A percentile compares a stretch with the other conserved stretches of the same genome.
Evolutionary conservation across 1,140 invertebrate species (phyloP).

Genomic region (Plectrocnemia conspersa): DNA sequence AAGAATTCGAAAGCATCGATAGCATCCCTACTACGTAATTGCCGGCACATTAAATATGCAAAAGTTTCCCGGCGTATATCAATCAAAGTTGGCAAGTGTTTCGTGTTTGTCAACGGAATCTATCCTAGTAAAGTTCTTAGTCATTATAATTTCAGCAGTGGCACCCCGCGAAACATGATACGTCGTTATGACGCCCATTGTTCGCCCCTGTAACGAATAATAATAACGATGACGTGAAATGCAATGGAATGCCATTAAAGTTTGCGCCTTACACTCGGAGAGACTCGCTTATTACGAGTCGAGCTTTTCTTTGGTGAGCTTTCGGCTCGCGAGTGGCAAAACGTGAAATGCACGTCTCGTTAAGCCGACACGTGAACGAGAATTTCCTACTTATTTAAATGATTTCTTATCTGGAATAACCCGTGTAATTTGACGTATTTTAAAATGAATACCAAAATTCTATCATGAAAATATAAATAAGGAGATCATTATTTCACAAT

Average conservation of each 20-base stretch:
- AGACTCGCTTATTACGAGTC: not conserved
- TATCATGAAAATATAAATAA: too few species aligned
- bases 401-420: too few species aligned
- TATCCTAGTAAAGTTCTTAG: not conserved
- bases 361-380: too few species aligned
- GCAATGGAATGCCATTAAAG: not conserved
- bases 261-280: not conserved
- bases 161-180: slow-evolving; percentile 2
- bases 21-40: too few species aligned
- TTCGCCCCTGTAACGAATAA: too few species aligned
- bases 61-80: not conserved
- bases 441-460: too few species aligned
- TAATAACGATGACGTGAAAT: not conserved
- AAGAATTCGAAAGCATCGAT: too few species aligned
- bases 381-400: too few species aligned
- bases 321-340: too few species aligned
- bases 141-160: slow-evolving; percentile 6
- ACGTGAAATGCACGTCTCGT: too few species aligned
- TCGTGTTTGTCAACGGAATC: slow-evolving; percentile 10
- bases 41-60: slow-evolving; percentile 2
- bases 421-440: too few species aligned
- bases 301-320: not conserved
- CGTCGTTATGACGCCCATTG: slow-evolving; percentile 5
- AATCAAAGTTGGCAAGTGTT: slow-evolving; percentile 3
- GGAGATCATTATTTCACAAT: too few species aligned